Evolutionary conservation across 2,797 vertebrate species (phyloP), one percentile per base, ranked within the genome.

Genomic region (Hydrolagus colliei): DNA sequence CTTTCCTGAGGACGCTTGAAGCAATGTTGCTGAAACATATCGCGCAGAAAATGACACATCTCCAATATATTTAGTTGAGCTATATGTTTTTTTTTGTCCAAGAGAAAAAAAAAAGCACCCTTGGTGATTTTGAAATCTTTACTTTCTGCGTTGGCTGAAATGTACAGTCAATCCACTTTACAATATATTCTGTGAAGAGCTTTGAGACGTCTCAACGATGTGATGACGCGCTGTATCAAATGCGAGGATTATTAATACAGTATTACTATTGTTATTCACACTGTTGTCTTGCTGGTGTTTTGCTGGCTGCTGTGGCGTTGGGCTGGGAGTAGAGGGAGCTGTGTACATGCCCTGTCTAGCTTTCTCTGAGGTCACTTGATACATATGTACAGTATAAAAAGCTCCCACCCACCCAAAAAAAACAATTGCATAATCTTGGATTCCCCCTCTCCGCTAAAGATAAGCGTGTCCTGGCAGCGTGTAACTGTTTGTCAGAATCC

Each of bases 271-370:
- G 84, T 4, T 0, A 85, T 63, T 52, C 1, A 1, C 13, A 0
- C 35, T 75, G 79, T 88, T 4, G 85, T 88, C 86, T 72, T 1
- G 4, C 22, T 59, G 63, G 65, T 72, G 0, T 67, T 63, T 67
- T 88, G 63, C 75, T 87, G 90, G 16, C 88, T 96, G 96, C 92
- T 89, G 89, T 96, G 93, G 85, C 91, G 88, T 18, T 86, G 85
- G 86, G 87, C 88, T 79, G 87, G 89, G 92, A 95, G 95, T 96
- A 97, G 97, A 96, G 96, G 97, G 97, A 95, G 96, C 95, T 92
- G 93, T 94, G 86, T 88, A 90, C 90, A 91, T 91, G 88, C 89
- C 85, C 89, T 87, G 63, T 85, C 78, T 86, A 74, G 68, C 87
- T 85, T 65, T 80, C 85, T 89, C 73, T 0, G 0, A 87, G 59